Conservation (phyloP, 2,113 vertebrate genomes). For the Ascaphus truei region DNA sequence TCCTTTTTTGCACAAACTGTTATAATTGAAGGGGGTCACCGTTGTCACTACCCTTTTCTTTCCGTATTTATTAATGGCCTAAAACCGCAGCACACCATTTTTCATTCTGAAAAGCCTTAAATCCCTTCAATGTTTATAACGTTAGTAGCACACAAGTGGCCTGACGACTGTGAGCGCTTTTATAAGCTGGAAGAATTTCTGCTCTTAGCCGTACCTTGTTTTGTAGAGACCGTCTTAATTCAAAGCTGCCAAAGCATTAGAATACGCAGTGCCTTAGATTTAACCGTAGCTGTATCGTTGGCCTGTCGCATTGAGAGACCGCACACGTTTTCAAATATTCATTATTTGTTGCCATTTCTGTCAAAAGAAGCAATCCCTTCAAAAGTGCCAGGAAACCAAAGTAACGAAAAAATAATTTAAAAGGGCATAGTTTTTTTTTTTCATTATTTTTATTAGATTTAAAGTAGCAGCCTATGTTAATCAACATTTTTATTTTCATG, state of each 20-base stretch:
- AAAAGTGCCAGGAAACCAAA: too few species aligned
- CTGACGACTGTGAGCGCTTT: constrained; percentile 89
- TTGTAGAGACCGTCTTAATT: constrained; percentile 77
- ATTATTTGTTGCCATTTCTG: too few species aligned
- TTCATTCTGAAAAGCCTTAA: constrained; percentile 86
- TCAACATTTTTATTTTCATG: too few species aligned
- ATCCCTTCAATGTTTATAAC: constrained; percentile 58
- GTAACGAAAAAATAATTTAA: too few species aligned
- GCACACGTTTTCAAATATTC: too few species aligned
- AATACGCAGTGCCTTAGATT: constrained; percentile 95
- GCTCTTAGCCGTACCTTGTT: constrained; percentile 74
- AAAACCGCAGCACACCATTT: constrained; percentile 59
- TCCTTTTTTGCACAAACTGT: constrained; percentile 52
- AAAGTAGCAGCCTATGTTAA: too few species aligned
- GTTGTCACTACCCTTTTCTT: constrained; percentile 56
- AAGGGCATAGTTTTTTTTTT: too few species aligned
- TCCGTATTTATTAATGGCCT: constrained; percentile 60
- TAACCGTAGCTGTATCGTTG: too few species aligned
- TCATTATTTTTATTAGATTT: too few species aligned
- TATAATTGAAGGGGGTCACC: constrained; percentile 47
- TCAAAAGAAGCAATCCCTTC: too few species aligned
- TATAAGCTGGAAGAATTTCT: constrained; percentile 82
- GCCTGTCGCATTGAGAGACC: too few species aligned
- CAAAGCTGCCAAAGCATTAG: constrained; percentile 94
- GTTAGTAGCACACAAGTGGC: constrained; percentile 81